Conservation (phyloP, 2,888 invertebrate species). For the Agriopis aurantiaria region DNA sequence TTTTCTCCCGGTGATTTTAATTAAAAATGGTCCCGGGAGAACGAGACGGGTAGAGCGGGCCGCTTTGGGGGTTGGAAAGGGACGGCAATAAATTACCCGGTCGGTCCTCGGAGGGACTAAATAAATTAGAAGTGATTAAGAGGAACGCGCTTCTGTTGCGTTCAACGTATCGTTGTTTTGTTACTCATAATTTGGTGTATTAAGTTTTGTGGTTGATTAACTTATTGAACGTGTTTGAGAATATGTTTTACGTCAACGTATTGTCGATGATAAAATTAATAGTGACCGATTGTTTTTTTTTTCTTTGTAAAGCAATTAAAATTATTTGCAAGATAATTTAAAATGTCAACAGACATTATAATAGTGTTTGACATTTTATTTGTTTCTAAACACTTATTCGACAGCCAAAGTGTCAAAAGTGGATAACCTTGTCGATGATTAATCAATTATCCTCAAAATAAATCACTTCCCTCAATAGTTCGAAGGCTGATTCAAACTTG, state of each 20-base stretch:
- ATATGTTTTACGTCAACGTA: not conserved
- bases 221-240: slow-evolving; percentile 24
- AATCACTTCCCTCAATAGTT: slow-evolving; percentile 54
- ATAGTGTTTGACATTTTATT: slow-evolving; percentile 21
- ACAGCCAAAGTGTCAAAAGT: slow-evolving; percentile 25
- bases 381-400: slow-evolving; percentile 32
- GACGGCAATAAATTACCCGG: slow-evolving; percentile 80
- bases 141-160: slow-evolving; percentile 81
- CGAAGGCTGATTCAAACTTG: slow-evolving; percentile 50
- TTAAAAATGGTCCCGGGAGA: slow-evolving; percentile 85
- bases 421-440: slow-evolving; percentile 35
- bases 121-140: slow-evolving; percentile 87
- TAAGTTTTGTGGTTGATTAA: slow-evolving; percentile 52
- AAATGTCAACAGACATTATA: slow-evolving; percentile 18
- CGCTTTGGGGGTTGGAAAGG: slow-evolving; percentile 70
- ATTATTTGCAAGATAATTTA: slow-evolving; percentile 14
- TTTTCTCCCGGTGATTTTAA: slow-evolving; percentile 86
- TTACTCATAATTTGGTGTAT: slow-evolving; percentile 62
- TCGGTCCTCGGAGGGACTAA: slow-evolving; percentile 81
- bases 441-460: slow-evolving; percentile 53
- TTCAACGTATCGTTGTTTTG: slow-evolving; percentile 74
- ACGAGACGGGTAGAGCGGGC: slow-evolving; percentile 67
- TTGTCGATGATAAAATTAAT: slow-evolving; percentile 9
- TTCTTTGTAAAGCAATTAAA: slow-evolving; percentile 14
- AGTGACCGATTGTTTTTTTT: slow-evolving; percentile 14